A percentile compares a stretch with the other conserved stretches of the same genome.
Evolutionary conservation across 2,113 vertebrate genomes (phyloP).

Genomic region (Lampris incognitus): DNA sequence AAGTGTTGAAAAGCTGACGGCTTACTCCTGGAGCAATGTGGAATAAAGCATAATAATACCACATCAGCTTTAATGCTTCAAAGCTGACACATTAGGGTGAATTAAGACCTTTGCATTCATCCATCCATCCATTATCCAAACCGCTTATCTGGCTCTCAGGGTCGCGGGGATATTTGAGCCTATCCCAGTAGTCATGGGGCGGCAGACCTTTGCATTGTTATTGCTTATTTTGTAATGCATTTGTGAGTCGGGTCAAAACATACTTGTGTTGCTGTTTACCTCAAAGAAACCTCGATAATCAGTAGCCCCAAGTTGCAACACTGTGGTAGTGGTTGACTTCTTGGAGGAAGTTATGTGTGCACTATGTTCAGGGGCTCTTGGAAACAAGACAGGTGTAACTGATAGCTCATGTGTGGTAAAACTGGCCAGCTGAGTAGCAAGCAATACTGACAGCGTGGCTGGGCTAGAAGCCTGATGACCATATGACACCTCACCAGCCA

Average conservation of each 20-base stretch:
- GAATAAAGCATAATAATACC: neutral
- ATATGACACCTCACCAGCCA: conserved; percentile 51
- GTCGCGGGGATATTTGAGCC: too few species aligned
- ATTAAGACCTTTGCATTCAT: neutral
- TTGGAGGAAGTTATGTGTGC: conserved; percentile 51
- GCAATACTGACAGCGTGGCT: conserved; percentile 33
- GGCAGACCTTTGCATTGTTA: neutral
- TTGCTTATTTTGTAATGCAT: neutral
- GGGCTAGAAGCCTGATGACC: conserved; percentile 42
- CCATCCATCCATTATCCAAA: too few species aligned
- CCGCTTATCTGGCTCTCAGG: too few species aligned
- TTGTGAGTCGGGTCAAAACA: neutral
- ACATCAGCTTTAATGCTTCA: neutral
- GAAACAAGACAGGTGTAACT: conserved; percentile 58
- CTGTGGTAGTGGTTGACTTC: conserved; percentile 27
- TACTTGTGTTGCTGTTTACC: conserved; percentile 30
- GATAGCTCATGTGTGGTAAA: conserved; percentile 63
- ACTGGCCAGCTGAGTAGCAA: conserved; percentile 22
- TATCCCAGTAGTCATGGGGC: too few species aligned
- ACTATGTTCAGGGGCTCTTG: conserved; percentile 39
- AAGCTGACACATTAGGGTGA: neutral
- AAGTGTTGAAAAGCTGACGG: neutral
- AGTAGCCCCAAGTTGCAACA: conserved; percentile 33
- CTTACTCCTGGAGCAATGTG: neutral
- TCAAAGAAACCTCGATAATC: conserved; percentile 12